phyloP scores from a whole-genome alignment of 2,888 invertebrate genomes.

The Microplitis deprimator region DNA sequence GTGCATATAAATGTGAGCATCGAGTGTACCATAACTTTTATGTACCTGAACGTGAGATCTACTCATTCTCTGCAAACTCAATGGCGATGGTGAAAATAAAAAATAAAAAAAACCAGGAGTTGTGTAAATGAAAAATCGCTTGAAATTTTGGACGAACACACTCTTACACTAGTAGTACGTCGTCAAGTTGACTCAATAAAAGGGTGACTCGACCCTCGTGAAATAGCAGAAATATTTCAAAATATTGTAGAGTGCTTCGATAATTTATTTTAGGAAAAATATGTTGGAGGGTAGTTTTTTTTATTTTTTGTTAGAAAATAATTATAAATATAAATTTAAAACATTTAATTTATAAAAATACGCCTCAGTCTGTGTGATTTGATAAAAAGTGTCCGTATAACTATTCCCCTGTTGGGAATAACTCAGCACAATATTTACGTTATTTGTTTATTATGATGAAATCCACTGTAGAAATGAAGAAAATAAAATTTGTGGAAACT shows the following conservation, averaged over 20 bases:
- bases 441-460: too few species aligned
- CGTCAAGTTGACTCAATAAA: conserved; percentile 38
- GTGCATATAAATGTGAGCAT: neutral
- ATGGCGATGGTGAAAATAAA: neutral
- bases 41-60: conserved; percentile 34
- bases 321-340: neutral
- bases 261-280: conserved; percentile 5
- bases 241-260: neutral
- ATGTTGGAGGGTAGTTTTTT: neutral
- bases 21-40: conserved; percentile 33
- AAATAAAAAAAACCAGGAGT: conserved; percentile 39
- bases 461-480: too few species aligned
- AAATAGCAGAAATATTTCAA: conserved; percentile 18
- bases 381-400: too few species aligned
- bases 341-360: too few species aligned
- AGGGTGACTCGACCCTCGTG: conserved; percentile 29
- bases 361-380: too few species aligned
- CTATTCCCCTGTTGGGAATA: too few species aligned
- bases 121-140: conserved; percentile 55
- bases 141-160: conserved; percentile 50
- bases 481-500: conserved; percentile 19
- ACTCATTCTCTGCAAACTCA: neutral
- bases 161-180: conserved; percentile 4
- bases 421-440: too few species aligned
- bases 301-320: neutral